A percentile compares a stretch with the other conserved stretches of the same genome.
phyloP scores from a whole-genome alignment of 2,888 invertebrate species.

The Drosophila mulleri region DNA sequence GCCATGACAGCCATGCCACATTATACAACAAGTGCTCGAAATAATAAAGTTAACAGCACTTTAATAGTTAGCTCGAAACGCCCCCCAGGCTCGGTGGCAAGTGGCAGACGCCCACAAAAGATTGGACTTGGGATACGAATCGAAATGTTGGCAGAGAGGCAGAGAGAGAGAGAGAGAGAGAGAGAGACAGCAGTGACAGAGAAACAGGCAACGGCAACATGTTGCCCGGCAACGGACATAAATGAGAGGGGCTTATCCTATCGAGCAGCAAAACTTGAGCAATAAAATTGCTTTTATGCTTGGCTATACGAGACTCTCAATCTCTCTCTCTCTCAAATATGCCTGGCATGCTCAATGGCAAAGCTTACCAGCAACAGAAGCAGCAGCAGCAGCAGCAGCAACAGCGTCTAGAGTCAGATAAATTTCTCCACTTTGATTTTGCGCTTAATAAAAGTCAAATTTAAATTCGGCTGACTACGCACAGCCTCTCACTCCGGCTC shows the following conservation, averaged over 20 bases:
- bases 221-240: conserved; percentile 73
- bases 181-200: conserved; percentile 60
- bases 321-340: conserved; percentile 53
- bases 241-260: conserved; percentile 77
- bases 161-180: background rate
- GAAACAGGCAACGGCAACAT: conserved; percentile 67
- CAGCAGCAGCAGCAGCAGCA: background rate
- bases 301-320: conserved; percentile 19
- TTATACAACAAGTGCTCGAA: conserved; percentile 80
- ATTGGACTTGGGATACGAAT: conserved; percentile 53
- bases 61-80: conserved; percentile 70
- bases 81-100: conserved; percentile 41
- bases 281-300: conserved; percentile 77
- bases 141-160: conserved; percentile 33
- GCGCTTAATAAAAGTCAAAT: conserved; percentile 79
- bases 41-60: conserved; percentile 82
- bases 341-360: conserved; percentile 59
- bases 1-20: conserved; percentile 77
- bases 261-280: conserved; percentile 79
- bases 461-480: conserved; percentile 79
- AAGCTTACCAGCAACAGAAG: conserved; percentile 6
- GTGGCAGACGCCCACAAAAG: conserved; percentile 50
- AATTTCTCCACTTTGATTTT: conserved; percentile 77
- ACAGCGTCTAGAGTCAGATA: conserved; percentile 54
- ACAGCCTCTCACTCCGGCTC: conserved; percentile 12